phyloP scores from a whole-genome alignment of 2,113 vertebrate genomes.

The Micromys minutus region DNA sequence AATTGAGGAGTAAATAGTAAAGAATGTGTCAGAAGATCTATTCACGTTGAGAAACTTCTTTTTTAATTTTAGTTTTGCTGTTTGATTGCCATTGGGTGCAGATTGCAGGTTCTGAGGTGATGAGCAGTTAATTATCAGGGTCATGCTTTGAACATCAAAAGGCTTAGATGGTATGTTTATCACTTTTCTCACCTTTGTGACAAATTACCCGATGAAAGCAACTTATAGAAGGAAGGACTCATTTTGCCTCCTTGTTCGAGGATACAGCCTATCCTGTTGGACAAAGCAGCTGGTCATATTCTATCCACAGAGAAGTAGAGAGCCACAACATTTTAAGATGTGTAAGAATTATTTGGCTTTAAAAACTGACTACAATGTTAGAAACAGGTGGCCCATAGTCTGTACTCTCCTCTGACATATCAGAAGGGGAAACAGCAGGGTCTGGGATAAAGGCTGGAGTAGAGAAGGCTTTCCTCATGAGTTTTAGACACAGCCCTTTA shows the following conservation, averaged over 20 bases:
- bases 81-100: neutral
- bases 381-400: too few relatives aligned
- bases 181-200: neutral
- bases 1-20: neutral
- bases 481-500: too few relatives aligned
- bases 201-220: neutral
- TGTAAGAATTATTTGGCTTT: neutral
- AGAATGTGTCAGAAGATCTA: neutral
- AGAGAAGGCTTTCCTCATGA: too few relatives aligned
- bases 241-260: neutral
- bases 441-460: too few relatives aligned
- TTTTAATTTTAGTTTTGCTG: neutral
- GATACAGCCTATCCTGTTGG: neutral
- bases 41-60: neutral
- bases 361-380: too few relatives aligned
- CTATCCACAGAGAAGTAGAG: neutral
- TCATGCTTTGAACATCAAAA: neutral
- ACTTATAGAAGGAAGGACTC: neutral
- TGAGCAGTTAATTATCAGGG: too few relatives aligned
- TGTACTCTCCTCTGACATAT: too few relatives aligned
- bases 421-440: too few relatives aligned
- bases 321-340: neutral
- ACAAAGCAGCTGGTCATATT: neutral
- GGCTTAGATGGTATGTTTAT: neutral
- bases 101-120: neutral